Evolutionary conservation across 2,113 vertebrate genomes (phyloP).

Genomic region (Tylochromis polylepis): DNA sequence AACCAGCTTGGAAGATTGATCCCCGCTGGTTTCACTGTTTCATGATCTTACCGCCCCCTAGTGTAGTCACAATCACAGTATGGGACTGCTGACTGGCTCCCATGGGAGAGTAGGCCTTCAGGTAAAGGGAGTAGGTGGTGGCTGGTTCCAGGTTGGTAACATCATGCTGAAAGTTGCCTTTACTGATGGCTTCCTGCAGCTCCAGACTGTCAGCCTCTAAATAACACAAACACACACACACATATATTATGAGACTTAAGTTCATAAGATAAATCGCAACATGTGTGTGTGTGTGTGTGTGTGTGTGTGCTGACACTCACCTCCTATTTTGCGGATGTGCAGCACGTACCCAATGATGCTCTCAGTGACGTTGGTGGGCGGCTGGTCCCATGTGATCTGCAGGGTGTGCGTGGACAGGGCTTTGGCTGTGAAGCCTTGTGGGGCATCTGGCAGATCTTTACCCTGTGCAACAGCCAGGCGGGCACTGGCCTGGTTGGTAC

Average conservation of each 20-base stretch:
- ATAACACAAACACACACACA: neutral
- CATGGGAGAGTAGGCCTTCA: slow-evolving; percentile 71
- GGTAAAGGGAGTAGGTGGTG: slow-evolving; percentile 72
- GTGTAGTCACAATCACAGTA: slow-evolving; percentile 66
- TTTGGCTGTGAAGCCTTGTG: slow-evolving; percentile 35
- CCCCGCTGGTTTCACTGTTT: neutral
- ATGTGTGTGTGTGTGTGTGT: neutral
- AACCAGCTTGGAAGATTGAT: neutral
- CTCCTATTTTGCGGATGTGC: slow-evolving; percentile 69
- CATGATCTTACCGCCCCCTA: slow-evolving; percentile 61
- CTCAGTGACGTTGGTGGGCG: slow-evolving; percentile 37
- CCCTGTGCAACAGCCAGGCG: slow-evolving; percentile 63
- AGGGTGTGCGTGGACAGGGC: slow-evolving; percentile 58
- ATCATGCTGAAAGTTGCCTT: slow-evolving; percentile 69
- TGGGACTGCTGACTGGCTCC: slow-evolving; percentile 75
- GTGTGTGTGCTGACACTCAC: slow-evolving; percentile 24
- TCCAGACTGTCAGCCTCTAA: slow-evolving; percentile 71
- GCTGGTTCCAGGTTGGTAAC: slow-evolving; percentile 70
- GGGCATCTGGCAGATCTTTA: slow-evolving; percentile 47
- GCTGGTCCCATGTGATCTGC: slow-evolving; percentile 63
- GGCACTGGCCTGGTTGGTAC: slow-evolving; percentile 79
- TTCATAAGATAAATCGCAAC: neutral
- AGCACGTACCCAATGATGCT: slow-evolving; percentile 74
- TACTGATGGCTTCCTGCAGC: slow-evolving; percentile 78
- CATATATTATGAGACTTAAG: neutral